Base-by-base conservation (phyloP, 37 sponge, comb jelly and placozoan species). In the Petrosia ficiformis region DNA sequence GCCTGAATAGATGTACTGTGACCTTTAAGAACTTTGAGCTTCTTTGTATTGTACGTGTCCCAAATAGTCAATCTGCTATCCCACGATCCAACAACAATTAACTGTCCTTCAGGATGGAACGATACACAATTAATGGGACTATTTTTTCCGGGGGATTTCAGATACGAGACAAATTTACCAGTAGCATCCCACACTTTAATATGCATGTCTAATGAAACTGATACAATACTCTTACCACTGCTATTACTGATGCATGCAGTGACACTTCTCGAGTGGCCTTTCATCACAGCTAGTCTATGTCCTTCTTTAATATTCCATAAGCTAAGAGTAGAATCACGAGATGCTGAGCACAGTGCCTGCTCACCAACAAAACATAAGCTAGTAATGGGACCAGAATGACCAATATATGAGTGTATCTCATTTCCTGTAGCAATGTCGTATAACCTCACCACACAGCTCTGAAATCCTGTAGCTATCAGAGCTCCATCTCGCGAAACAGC, bases 241-340 rank as follows among this genome's bases (percentile, higher is more conserved):
- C 66, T 37, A 44, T 84, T 78, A 2, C 83, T 80, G 16, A 78
- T 77, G 63, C 94, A 93, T 3, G 66, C 79, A 4, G 57, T 57
- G 22, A 96, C 91, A 8, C 70, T 52, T 28, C 87, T 80, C 39
- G 75, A 56, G 82, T 96, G 97, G 2, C 76, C 78, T 73, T 78
- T 87, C 82, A 93, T 66, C 0, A 71, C 78, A 33, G 87, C 72
- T 0, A 87, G 72, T 1, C 97, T 68, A 76, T 79, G 77, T 3
- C 97, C 97, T 29, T 73, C 77, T 36, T 80, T 76, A 35, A 93
- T n/a, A 68, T 93, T 88, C 97, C 97, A 96, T 31, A 96, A 77
- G 74, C 91, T 84, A 44, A 96, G 83, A 29, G 71, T 84, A 29
- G 52, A 34, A 77, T 96, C 97, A 28, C 81, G 80, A 30, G 97